Conservation (phyloP, 2,113 vertebrate species). For the Scomber scombrus region DNA sequence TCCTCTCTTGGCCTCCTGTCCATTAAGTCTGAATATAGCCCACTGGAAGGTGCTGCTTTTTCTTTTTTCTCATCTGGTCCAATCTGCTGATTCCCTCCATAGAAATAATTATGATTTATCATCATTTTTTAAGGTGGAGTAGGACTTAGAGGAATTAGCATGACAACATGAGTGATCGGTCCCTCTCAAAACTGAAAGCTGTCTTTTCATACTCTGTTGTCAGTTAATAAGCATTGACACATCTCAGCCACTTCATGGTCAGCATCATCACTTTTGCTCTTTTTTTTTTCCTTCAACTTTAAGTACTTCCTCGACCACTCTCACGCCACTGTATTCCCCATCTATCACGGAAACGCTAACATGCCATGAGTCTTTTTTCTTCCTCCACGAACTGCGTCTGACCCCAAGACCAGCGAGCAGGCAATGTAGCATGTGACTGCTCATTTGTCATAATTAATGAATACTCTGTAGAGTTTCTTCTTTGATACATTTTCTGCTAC, state of each 20-base stretch:
- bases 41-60: background rate
- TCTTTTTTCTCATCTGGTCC: conserved; percentile 18
- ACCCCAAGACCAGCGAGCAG: conserved; percentile 47
- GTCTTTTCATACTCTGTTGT: conserved; percentile 19
- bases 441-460: conserved; percentile 72
- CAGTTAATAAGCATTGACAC: conserved; percentile 6
- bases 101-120: background rate
- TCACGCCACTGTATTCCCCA: conserved; percentile 54
- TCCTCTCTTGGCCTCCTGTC: conserved; percentile 32
- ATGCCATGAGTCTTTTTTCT: conserved; percentile 39
- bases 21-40: conserved; percentile 29
- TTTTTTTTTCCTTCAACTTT: conserved; percentile 16
- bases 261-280: conserved; percentile 41
- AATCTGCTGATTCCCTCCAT: background rate
- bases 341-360: conserved; percentile 52
- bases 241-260: conserved; percentile 49
- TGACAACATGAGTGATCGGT: conserved; percentile 4
- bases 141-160: background rate
- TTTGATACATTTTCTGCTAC: conserved; percentile 50
- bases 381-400: conserved; percentile 57
- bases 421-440: conserved; percentile 53
- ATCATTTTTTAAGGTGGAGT: background rate
- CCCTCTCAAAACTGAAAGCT: conserved; percentile 35
- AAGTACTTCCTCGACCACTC: conserved; percentile 16
- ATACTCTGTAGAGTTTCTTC: conserved; percentile 22